These are phyloP conservation scores for Hyla sarda DNA, from an alignment of 2,113 vertebrate species.

Conservation along the genomic window DNA sequence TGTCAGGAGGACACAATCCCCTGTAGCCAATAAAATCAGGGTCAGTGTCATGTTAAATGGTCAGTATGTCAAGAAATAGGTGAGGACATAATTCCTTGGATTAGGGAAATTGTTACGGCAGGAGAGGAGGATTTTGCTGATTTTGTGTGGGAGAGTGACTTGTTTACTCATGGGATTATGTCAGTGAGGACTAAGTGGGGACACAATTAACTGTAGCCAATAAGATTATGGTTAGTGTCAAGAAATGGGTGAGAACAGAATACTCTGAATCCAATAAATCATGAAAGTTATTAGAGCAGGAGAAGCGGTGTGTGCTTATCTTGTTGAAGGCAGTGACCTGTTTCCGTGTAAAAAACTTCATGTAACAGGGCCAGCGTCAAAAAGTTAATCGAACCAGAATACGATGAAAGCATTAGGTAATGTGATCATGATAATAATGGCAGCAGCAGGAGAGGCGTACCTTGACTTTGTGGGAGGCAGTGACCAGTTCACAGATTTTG, in stretches of 20 bases:
- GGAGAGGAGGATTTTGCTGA: neutral
- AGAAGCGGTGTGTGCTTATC: too few relatives aligned
- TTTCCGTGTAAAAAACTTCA: neutral
- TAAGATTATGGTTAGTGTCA: too few relatives aligned
- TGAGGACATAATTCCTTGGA: too few relatives aligned
- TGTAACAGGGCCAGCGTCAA: neutral
- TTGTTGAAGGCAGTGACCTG: too few relatives aligned
- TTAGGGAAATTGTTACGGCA: neutral
- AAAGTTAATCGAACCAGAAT: neutral
- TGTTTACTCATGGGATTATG: neutral
- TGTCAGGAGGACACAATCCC: too few relatives aligned
- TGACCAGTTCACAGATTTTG: neutral
- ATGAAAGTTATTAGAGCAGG: too few relatives aligned
- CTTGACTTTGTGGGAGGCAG: neutral
- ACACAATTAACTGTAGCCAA: too few relatives aligned
- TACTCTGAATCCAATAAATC: too few relatives aligned
- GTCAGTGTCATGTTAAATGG: too few relatives aligned
- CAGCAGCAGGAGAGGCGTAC: neutral
- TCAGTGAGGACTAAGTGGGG: neutral
- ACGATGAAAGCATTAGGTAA: neutral
- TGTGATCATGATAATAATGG: neutral
- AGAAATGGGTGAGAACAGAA: too few relatives aligned
- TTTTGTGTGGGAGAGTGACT: neutral
- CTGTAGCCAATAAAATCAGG: too few relatives aligned
- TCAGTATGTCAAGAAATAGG: too few relatives aligned